Conservation (phyloP, 2,888 invertebrate species). For the Neocrepidodera transversa region DNA sequence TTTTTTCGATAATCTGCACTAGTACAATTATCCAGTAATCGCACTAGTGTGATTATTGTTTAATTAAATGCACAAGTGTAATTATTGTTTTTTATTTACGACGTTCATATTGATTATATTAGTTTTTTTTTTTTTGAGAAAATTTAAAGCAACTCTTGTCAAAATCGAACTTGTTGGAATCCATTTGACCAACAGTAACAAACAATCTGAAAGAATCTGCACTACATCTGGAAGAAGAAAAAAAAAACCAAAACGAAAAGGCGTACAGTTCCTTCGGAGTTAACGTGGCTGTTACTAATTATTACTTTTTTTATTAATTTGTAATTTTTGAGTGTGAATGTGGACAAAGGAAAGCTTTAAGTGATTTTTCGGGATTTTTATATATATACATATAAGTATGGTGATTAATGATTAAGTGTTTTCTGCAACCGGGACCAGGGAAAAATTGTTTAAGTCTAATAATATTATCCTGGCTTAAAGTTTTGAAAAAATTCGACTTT, state of each 20-base stretch:
- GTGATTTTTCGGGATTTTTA: conserved; percentile 33
- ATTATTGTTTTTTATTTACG: no score
- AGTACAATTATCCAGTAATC: no score
- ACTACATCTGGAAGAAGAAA: conserved; percentile 36
- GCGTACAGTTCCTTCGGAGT: conserved; percentile 54
- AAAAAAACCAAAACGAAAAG: conserved; percentile 40
- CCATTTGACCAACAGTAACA: background rate
- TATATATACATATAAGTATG: conserved; percentile 29
- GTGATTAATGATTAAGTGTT: conserved; percentile 24
- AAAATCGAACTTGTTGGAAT: background rate
- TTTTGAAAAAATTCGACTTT: no score
- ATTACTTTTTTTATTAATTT: conserved; percentile 48
- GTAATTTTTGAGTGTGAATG: conserved; percentile 53
- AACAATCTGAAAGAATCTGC: conserved; percentile 36
- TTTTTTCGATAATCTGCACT: no score
- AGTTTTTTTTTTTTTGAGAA: no score
- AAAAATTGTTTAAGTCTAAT: no score
- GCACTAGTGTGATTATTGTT: no score
- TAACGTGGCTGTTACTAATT: conserved; percentile 58
- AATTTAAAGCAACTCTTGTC: background rate
- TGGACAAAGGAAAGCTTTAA: conserved; percentile 48
- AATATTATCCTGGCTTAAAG: no score
- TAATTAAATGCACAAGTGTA: no score
- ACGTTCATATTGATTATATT: no score
- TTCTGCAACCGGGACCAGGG: conserved; percentile 19